Conservation (phyloP, 2,797 vertebrate species). For the Parotocinclus haroldoi region DNA sequence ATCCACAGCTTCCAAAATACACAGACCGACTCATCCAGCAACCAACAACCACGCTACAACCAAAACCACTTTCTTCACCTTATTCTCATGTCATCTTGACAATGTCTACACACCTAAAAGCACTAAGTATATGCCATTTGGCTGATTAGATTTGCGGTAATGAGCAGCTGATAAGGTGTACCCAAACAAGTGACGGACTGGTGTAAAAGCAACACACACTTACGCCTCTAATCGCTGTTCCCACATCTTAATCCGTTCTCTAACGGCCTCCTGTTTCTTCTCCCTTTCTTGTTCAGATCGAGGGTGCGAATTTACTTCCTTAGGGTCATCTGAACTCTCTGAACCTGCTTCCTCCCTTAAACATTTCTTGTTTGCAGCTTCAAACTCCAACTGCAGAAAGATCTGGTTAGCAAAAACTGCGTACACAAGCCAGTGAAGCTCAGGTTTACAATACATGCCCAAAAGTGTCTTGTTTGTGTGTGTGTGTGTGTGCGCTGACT, state of each 20-base stretch:
- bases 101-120: too few species aligned
- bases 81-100: too few species aligned
- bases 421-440: background rate
- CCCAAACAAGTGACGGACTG: too few species aligned
- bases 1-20: too few species aligned
- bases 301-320: conserved; percentile 40
- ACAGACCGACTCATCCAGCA: too few species aligned
- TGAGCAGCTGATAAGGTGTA: too few species aligned
- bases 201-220: conserved; percentile 32
- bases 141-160: too few species aligned
- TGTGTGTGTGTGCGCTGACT: conserved; percentile 61
- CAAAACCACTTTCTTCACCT: too few species aligned
- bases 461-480: too few species aligned
- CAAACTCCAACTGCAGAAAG: conserved; percentile 68
- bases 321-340: conserved; percentile 36
- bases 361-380: conserved; percentile 48
- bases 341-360: conserved; percentile 33
- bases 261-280: conserved; percentile 69
- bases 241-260: conserved; percentile 68
- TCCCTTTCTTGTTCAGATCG: conserved; percentile 62
- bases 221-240: conserved; percentile 73
- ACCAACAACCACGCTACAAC: too few species aligned
- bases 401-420: background rate
- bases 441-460: too few species aligned
- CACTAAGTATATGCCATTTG: too few species aligned